phyloP scores from a whole-genome alignment of 2,888 invertebrate genomes.

The Drosophila kanekoi region DNA sequence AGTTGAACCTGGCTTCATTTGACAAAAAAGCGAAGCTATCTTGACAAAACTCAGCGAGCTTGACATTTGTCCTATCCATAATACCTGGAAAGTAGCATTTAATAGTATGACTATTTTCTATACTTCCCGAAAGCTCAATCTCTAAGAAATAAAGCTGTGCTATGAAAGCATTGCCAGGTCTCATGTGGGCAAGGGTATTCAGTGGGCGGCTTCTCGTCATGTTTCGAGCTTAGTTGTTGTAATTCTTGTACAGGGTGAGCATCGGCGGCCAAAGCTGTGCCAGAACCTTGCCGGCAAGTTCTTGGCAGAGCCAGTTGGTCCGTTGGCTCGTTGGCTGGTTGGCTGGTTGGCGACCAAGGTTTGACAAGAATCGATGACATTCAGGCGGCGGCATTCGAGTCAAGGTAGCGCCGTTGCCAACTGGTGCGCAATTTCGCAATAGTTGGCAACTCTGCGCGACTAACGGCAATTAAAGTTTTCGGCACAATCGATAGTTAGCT shows the following conservation, averaged over 20 bases:
- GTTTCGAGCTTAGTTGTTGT: not conserved
- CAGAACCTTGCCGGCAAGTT: conserved; percentile 28
- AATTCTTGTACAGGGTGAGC: conserved; percentile 7
- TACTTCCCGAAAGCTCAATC: no score
- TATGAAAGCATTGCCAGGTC: no score
- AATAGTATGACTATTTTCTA: no score
- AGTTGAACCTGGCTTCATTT: no score
- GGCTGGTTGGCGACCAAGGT: conserved; percentile 19
- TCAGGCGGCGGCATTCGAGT: conserved; percentile 59
- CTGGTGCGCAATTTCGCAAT: conserved; percentile 32
- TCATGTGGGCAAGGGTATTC: no score
- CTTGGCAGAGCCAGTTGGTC: conserved; percentile 35
- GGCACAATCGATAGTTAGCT: conserved; percentile 33
- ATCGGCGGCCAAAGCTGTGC: not conserved
- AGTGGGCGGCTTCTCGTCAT: not conserved
- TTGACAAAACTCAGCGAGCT: no score
- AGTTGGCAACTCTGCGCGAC: conserved; percentile 39
- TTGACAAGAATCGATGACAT: conserved; percentile 51
- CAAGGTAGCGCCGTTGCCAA: conserved; percentile 55
- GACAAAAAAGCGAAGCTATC: no score
- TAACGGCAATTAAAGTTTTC: conserved; percentile 70
- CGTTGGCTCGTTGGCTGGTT: conserved; percentile 3
- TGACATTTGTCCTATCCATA: no score
- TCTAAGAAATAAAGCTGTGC: no score
- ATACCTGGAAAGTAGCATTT: no score